A percentile compares a stretch with the other conserved stretches of the same genome.
Evolutionary conservation across 35 echinoderm and acorn worm species (phyloP).

Genomic region (Stichopus chloronotus): DNA sequence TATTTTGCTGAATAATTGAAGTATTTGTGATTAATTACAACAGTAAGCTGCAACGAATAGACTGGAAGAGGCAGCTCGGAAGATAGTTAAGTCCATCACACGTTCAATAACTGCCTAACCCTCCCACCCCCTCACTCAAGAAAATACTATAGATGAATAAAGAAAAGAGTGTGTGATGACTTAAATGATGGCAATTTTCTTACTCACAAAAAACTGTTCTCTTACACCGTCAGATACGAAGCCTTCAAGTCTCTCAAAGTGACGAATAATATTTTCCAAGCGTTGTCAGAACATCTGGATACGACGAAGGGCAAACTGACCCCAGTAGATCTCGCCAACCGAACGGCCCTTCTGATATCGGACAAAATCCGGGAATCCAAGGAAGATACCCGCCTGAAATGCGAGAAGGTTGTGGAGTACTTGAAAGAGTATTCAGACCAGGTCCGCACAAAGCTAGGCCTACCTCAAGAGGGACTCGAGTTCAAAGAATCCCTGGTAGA

Average conservation of each 20-base stretch:
- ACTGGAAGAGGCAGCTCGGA: no score
- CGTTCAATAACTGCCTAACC: no score
- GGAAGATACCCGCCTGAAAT: conserved; percentile 6
- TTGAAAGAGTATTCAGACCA: conserved; percentile 51
- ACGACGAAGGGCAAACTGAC: conserved; percentile 47
- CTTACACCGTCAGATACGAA: conserved; percentile 68
- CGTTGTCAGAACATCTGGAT: conserved; percentile 29
- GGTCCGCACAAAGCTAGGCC: conserved; percentile 22
- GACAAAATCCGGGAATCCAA: conserved; percentile 42
- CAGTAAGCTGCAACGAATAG: no score
- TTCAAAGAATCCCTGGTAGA: neutral
- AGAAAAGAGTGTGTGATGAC: no score
- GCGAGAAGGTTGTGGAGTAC: conserved; percentile 47
- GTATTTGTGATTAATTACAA: no score
- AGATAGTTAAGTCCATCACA: no score
- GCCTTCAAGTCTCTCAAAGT: conserved; percentile 87
- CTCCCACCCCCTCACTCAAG: no score
- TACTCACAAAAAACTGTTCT: no score
- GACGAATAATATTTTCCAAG: conserved; percentile 58
- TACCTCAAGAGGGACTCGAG: neutral
- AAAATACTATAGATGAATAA: no score
- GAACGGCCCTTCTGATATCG: conserved; percentile 25
- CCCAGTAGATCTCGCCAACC: conserved; percentile 27
- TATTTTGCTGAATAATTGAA: no score
- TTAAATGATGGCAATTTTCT: no score